Evolutionary conservation across 2,888 invertebrate genomes (phyloP), one percentile per base, ranked within the genome.

Genomic region (Ephialtes manifestator): DNA sequence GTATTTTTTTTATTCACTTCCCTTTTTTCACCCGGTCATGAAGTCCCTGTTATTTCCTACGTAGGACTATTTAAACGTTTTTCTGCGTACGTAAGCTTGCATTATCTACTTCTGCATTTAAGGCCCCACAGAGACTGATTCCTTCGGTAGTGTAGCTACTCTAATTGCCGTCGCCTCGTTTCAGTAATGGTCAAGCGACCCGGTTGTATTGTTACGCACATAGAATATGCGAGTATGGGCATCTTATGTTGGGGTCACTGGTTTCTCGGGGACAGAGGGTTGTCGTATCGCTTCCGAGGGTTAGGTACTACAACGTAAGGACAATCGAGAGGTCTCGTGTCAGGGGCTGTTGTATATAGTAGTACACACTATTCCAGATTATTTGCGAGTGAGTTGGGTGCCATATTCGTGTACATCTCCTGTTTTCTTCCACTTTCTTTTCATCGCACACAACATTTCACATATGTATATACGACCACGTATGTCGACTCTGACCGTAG

Each of bases 321-420:
- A 82, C 85, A 85, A 82, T 82, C 72, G 80, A 67, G 80, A 60
- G 84, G 51, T 72, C 55, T 48, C 70, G 77, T 20, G 10, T 31
- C 58, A 35, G 68, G 68, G 84, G 77, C 18, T 68, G 48, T 70
- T n/a, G n/a, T n/a, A n/a, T n/a, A n/a, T 67, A 51, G 46, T 75
- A 65, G 65, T 11, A 46, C 76, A 31, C 82, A 67, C 79, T 80
- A 77, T 86, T 83, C 28, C 80, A 78, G 82, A 72, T 93, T 92
- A 91, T 93, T 94, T 94, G 94, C 90, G 94, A 93, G 88, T 91
- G 90, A 91, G 89, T 90, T 87, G 93, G 93, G 94, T 91, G 89
- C 92, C 90, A 91, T 93, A 92, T 90, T 90, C 88, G n/a, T 11
- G 60, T 86, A 86, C 82, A 86, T 88, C 85, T 88, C 81, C 63